A percentile compares a stretch with the other conserved stretches of the same genome.
phyloP scores from a whole-genome alignment of 2,888 invertebrate species.

The Notocelia uddmanniana region DNA sequence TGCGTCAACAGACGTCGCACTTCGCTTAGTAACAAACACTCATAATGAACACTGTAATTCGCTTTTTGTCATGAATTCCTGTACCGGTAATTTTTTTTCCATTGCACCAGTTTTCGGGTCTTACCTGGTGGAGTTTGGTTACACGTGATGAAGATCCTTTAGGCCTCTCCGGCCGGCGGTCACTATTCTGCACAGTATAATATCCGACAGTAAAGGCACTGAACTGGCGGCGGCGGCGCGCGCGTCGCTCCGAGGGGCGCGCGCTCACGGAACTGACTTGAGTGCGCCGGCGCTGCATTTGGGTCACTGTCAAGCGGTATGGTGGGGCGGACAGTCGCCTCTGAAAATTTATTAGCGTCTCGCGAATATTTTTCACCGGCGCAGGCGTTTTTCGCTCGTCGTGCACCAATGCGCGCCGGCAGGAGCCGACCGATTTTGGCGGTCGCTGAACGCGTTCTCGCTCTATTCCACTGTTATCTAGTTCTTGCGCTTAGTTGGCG shows the following conservation, averaged over 20 bases:
- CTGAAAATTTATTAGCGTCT: constrained; percentile 80
- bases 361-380: constrained; percentile 79
- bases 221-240: constrained; percentile 62
- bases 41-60: constrained; percentile 52
- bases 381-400: constrained; percentile 76
- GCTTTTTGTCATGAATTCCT: constrained; percentile 53
- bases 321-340: constrained; percentile 78
- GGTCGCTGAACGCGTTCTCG: constrained; percentile 51
- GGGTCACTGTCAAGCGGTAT: constrained; percentile 84
- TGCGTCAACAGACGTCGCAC: constrained; percentile 61
- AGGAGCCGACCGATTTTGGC: constrained; percentile 64
- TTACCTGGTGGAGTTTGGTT: constrained; percentile 71
- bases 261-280: constrained; percentile 80
- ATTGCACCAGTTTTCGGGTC: constrained; percentile 59
- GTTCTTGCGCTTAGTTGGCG: constrained; percentile 5
- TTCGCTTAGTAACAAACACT: constrained; percentile 58
- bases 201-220: constrained; percentile 76
- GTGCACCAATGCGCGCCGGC: constrained; percentile 71
- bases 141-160: constrained; percentile 59
- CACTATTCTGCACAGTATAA: constrained; percentile 78
- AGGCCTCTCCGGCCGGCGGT: constrained; percentile 67
- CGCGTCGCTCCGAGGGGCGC: constrained; percentile 65
- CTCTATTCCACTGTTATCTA: background rate
- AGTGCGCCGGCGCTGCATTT: constrained; percentile 82
- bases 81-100: constrained; percentile 52